A percentile compares a stretch with the other conserved stretches of the same genome.
Evolutionary conservation across 1,140 invertebrate genomes (phyloP).

Genomic region (Drosophila saltans): DNA sequence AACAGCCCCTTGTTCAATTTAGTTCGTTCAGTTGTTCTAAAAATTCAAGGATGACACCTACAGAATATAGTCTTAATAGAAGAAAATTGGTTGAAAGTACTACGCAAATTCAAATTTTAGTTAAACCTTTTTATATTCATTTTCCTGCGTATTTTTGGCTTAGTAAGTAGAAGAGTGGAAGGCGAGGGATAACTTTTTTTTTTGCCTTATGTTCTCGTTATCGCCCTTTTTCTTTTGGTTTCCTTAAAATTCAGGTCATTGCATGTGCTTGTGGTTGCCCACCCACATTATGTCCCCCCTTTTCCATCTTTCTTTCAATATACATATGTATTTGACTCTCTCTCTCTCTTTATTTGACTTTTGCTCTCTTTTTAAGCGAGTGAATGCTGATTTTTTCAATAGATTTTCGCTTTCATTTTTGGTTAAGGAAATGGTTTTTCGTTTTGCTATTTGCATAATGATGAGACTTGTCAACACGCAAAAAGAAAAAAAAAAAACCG

Average conservation of each 20-base stretch:
- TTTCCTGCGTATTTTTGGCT: neutral
- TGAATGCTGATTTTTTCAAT: slow-evolving; percentile 36
- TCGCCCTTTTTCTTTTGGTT: slow-evolving; percentile 49
- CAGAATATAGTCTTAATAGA: too few relatives aligned
- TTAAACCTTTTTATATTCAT: neutral
- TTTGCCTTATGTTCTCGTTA: slow-evolving; percentile 26
- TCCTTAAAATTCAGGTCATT: slow-evolving; percentile 73
- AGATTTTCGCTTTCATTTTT: neutral
- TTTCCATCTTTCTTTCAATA: slow-evolving; percentile 13
- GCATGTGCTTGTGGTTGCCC: slow-evolving; percentile 57
- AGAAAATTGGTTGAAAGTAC: neutral
- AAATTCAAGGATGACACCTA: too few relatives aligned
- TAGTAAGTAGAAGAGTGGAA: neutral
- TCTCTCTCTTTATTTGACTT: slow-evolving; percentile 20
- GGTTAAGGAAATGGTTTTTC: slow-evolving; percentile 6
- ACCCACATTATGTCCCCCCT: slow-evolving; percentile 17
- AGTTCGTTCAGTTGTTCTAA: too few relatives aligned
- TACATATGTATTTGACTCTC: slow-evolving; percentile 16
- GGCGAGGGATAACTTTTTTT: slow-evolving; percentile 29
- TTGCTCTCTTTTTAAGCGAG: slow-evolving; percentile 31
- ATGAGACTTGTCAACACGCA: slow-evolving; percentile 27
- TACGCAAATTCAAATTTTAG: neutral
- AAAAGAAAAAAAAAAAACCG: slow-evolving; percentile 16
- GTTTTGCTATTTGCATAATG: slow-evolving; percentile 47
- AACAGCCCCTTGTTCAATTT: too few relatives aligned